Conservation (phyloP, 2,113 vertebrate genomes). For the Columba janthina region DNA sequence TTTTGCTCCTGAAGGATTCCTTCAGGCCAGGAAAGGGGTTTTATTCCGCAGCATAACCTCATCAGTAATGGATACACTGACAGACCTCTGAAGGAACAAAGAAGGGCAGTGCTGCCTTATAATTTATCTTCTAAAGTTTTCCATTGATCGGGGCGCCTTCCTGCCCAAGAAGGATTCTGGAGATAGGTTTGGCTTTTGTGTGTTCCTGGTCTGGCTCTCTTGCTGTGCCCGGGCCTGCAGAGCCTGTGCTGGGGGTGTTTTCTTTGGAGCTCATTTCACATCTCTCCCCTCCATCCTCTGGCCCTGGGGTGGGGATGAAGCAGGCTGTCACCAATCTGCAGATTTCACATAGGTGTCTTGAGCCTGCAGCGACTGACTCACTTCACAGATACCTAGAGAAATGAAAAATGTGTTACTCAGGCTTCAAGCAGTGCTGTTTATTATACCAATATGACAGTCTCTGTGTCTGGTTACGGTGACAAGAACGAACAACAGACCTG, state of each 20-base stretch:
- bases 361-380: rapidly evolving
- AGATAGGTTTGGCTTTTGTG: not conserved
- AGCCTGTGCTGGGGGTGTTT: not conserved
- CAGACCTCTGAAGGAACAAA: not conserved
- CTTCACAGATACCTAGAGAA: not conserved
- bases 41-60: not conserved
- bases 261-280: not conserved
- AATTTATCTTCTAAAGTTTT: not conserved
- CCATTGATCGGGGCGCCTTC: not conserved
- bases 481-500: not conserved
- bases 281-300: not conserved
- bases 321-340: not conserved
- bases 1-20: constrained; percentile 1
- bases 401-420: not conserved
- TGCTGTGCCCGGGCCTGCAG: rapidly evolving
- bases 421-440: not conserved
- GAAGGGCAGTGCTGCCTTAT: not conserved
- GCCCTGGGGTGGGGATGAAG: not conserved
- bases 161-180: not conserved
- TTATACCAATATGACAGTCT: not conserved
- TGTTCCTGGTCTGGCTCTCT: not conserved
- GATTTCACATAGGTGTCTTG: not conserved
- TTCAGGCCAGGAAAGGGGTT: not conserved
- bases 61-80: not conserved
- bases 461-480: not conserved